These are phyloP conservation scores for Hypena proboscidalis DNA, from an alignment of 2,888 invertebrate species.

Conservation along the genomic window DNA sequence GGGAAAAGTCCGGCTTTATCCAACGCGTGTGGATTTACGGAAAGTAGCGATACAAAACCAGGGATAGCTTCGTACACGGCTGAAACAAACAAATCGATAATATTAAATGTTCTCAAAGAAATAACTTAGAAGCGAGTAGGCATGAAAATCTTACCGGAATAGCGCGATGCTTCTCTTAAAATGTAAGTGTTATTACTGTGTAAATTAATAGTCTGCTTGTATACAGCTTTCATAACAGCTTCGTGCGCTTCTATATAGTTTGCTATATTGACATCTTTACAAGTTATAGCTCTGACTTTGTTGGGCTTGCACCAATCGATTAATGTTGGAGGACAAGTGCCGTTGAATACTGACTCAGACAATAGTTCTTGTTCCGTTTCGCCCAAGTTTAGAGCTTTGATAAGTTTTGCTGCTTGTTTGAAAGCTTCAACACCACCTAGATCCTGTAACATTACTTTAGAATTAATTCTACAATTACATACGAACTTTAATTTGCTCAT, in stretches of 20 bases:
- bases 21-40: slow-evolving; percentile 81
- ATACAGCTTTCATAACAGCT: slow-evolving; percentile 75
- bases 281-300: slow-evolving; percentile 76
- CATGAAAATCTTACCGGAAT: slow-evolving; percentile 66
- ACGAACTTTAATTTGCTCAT: too few species aligned
- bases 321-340: slow-evolving; percentile 73
- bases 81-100: slow-evolving; percentile 46
- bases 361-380: slow-evolving; percentile 74
- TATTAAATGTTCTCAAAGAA: slow-evolving; percentile 20
- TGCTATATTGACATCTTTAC: slow-evolving; percentile 79
- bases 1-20: slow-evolving; percentile 76
- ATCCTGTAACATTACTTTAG: slow-evolving; percentile 68
- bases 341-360: slow-evolving; percentile 76
- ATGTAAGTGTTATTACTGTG: slow-evolving; percentile 80
- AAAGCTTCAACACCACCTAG: slow-evolving; percentile 77
- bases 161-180: slow-evolving; percentile 75
- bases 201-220: slow-evolving; percentile 72
- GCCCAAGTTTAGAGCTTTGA: slow-evolving; percentile 74
- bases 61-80: slow-evolving; percentile 83
- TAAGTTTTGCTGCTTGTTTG: slow-evolving; percentile 75
- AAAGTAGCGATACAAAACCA: slow-evolving; percentile 79
- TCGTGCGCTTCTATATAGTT: slow-evolving; percentile 84
- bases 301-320: slow-evolving; percentile 80
- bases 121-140: slow-evolving; percentile 16
- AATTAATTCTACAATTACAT: too few species aligned